These are phyloP conservation scores for Haemorhous mexicanus DNA, from an alignment of 2,113 vertebrate genomes.

Conservation along the genomic window DNA sequence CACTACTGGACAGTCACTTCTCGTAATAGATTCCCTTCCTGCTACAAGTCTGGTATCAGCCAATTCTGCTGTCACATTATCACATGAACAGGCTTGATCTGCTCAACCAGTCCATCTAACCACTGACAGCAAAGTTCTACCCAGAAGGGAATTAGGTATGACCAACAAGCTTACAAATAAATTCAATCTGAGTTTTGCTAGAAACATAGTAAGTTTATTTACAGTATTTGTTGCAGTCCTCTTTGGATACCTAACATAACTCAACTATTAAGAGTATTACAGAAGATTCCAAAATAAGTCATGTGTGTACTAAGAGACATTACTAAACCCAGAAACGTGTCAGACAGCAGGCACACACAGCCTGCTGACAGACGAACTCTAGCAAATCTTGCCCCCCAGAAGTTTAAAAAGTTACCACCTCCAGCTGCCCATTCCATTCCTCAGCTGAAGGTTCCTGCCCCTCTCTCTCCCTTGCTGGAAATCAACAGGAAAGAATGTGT, in stretches of 20 bases:
- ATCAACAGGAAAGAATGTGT: background rate
- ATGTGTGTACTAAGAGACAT: background rate
- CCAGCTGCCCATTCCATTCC: conserved; percentile 45
- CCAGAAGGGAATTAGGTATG: background rate
- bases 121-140: background rate
- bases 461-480: background rate
- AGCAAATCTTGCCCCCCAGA: background rate
- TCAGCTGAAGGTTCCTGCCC: background rate
- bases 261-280: background rate
- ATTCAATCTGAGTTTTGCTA: background rate
- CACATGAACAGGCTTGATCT: background rate
- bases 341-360: background rate
- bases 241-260: background rate
- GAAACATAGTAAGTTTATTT: background rate
- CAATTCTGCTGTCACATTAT: background rate
- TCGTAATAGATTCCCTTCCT: background rate
- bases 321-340: conserved; percentile 17
- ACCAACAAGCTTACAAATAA: background rate
- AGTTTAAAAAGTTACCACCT: conserved; percentile 3
- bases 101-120: background rate
- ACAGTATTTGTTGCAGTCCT: background rate
- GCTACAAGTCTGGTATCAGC: background rate
- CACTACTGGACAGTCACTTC: background rate
- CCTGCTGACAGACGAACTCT: conserved; percentile 23
- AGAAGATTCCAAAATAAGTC: background rate